phyloP scores from a whole-genome alignment of 2,888 invertebrate genomes.

The Apamea epomidion region DNA sequence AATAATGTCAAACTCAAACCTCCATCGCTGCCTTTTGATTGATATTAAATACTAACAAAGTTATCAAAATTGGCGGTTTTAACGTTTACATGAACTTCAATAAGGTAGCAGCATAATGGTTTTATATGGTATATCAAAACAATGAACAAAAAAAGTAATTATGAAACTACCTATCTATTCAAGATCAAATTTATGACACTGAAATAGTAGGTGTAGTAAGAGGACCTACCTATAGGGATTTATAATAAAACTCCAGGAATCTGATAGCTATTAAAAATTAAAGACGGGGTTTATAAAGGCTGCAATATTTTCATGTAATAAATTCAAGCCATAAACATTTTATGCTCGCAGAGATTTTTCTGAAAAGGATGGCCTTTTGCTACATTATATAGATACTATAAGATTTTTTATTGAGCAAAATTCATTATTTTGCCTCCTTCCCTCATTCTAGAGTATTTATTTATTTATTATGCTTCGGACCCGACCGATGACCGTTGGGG shows the following conservation, averaged over 20 bases:
- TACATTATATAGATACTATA: constrained; percentile 63
- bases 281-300: constrained; percentile 70
- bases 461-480: constrained; percentile 24
- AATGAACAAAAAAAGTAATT: no score
- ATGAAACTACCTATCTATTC: no score
- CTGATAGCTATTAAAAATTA: constrained; percentile 57
- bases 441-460: constrained; percentile 22
- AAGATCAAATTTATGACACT: no score
- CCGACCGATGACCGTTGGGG: neutral
- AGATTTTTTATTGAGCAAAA: constrained; percentile 53
- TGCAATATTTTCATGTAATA: constrained; percentile 77
- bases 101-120: neutral
- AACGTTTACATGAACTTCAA: neutral
- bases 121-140: neutral
- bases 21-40: neutral
- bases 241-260: constrained; percentile 34
- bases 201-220: neutral
- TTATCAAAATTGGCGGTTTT: neutral
- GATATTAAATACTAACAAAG: neutral
- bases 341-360: constrained; percentile 72
- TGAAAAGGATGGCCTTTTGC: constrained; percentile 69
- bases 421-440: constrained; percentile 28
- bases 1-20: neutral
- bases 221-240: neutral
- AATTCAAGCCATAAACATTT: constrained; percentile 77